Base-by-base conservation (phyloP, 2,797 vertebrate genomes). In the Amblyraja radiata region DNA sequence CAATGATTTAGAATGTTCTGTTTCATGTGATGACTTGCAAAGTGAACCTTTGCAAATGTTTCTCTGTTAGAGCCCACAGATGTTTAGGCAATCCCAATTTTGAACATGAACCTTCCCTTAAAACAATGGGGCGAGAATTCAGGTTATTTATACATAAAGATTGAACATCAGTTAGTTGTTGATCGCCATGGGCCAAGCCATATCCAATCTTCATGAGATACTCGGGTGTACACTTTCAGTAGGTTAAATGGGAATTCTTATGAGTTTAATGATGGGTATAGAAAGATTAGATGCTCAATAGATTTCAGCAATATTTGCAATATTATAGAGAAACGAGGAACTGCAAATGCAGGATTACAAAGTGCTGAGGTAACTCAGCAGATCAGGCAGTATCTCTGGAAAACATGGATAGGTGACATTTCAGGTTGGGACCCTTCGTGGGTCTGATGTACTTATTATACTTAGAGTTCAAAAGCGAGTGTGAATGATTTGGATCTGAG, bases 301-400 rank as follows among this genome's bases (percentile, higher is more conserved):
- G 86, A 90, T 90, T 39, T 36, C 18, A 73, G 88, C 68, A 91
- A 73, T 91, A 39, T 74, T 92, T 74, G 68, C 6, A 23, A 74
- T 74, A 74, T 74, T 74, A 74, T 68, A 11, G 2, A 11, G 16
- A 68, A 16, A 11, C 16, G 0, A 68, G 65, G 16, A 68, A 16
- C 46, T 54, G 46, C 46, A 54, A 54, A 54, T 54, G 46, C 46
- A 54, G 5, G 46, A 54, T 54, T 54, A 6, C 5, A 54, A 54
- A 54, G 46, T 54, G 5, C 46, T 54, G 46, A 54, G 46, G 46
- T 54, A 54, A 54, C 46, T 54, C 46, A 54, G 46, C 46, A 54
- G 46, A 54, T 6, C 46, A 54, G 5, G 46, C 46, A 54, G 46
- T 54, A 54, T 54, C 46, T 54, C 5, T 54, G 46, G 46, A 54